A percentile compares a stretch with the other conserved stretches of the same genome.
Evolutionary conservation across 2,797 vertebrate species (phyloP).

Genomic region (Darevskia nairensis): DNA sequence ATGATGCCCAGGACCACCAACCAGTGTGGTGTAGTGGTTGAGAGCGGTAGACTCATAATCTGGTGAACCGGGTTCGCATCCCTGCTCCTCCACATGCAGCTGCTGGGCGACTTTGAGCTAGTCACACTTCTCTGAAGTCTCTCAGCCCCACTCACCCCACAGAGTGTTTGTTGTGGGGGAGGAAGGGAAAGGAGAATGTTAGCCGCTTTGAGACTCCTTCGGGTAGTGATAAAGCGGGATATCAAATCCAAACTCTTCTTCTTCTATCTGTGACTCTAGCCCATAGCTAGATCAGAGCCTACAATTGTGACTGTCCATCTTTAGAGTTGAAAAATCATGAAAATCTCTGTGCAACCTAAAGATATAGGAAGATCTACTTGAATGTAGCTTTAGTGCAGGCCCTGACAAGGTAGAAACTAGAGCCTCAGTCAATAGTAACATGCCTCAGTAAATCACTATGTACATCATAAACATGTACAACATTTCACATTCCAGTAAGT

Average conservation of each 20-base stretch:
- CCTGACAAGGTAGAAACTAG: constrained; percentile 35
- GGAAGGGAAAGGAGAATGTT: too few relatives aligned
- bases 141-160: too few relatives aligned
- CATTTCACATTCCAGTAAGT: constrained; percentile 17
- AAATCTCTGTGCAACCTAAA: neutral
- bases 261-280: neutral
- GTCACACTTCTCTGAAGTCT: too few relatives aligned
- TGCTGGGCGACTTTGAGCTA: too few relatives aligned
- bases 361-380: neutral
- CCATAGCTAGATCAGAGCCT: neutral
- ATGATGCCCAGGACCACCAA: neutral
- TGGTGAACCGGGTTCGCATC: too few relatives aligned
- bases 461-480: neutral
- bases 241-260: too few relatives aligned
- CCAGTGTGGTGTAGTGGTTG: too few relatives aligned
- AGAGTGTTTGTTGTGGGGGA: too few relatives aligned
- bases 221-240: too few relatives aligned
- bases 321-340: constrained; percentile 20
- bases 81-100: too few relatives aligned
- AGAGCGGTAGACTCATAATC: too few relatives aligned
- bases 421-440: constrained; percentile 18
- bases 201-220: too few relatives aligned
- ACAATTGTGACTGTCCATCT: neutral
- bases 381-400: neutral
- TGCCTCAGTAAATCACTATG: constrained; percentile 21